Conservation (phyloP, 2,113 vertebrate genomes). For the Pelvicachromis taeniatus region DNA sequence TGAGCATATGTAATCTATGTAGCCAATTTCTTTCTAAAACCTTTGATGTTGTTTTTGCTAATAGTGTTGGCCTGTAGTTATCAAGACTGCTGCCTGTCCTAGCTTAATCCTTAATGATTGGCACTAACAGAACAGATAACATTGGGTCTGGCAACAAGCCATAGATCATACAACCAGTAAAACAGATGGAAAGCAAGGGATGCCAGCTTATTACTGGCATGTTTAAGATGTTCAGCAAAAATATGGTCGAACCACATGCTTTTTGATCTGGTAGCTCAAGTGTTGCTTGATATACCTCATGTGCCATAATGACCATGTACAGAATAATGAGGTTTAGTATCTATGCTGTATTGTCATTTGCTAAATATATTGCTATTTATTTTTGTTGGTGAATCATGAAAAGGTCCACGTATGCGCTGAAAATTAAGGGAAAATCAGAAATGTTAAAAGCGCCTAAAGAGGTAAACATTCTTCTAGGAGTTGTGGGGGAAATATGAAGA, state of each 20-base stretch:
- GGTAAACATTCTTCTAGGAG: neutral
- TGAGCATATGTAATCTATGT: neutral
- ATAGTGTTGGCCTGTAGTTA: neutral
- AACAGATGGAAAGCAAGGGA: neutral
- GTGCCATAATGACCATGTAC: neutral
- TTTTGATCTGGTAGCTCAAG: neutral
- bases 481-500: neutral
- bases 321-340: neutral
- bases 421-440: neutral
- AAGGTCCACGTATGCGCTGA: neutral
- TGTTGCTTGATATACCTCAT: neutral
- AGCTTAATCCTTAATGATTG: neutral
- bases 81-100: neutral
- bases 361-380: neutral
- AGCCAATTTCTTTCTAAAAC: neutral
- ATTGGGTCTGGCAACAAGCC: neutral
- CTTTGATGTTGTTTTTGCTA: neutral
- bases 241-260: neutral
- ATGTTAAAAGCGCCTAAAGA: neutral
- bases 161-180: neutral
- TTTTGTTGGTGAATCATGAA: neutral
- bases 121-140: neutral
- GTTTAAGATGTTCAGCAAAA: neutral
- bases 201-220: neutral
- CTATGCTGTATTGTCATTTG: no score